Percentiles rank a stretch among this genome's conserved stretches.
These are phyloP conservation scores for Callospermophilus lateralis DNA, from an alignment of 2,113 vertebrate genomes.

Conservation along the genomic window DNA sequence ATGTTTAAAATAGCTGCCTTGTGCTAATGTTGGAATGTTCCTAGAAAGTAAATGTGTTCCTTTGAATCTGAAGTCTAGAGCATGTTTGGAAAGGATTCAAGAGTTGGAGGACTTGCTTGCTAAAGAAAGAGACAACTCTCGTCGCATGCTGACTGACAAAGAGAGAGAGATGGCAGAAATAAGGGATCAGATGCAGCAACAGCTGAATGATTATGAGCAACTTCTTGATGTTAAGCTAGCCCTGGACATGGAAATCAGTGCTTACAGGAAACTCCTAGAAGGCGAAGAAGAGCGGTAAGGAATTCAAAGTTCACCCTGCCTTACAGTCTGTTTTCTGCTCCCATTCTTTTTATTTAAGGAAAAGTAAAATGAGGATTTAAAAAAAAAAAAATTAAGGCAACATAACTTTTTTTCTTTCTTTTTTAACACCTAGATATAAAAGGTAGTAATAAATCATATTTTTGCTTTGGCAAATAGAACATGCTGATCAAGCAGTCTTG, in stretches of 20 bases:
- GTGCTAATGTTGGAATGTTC: background rate
- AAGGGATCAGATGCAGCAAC: constrained; percentile 91
- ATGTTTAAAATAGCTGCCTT: constrained; percentile 54
- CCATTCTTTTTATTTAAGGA: background rate
- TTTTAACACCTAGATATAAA: background rate
- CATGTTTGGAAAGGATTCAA: constrained; percentile 91
- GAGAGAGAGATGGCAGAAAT: constrained; percentile 91
- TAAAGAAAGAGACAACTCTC: constrained; percentile 90
- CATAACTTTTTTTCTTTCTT: constrained; percentile 36
- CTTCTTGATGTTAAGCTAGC: constrained; percentile 96
- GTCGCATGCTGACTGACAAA: constrained; percentile 89
- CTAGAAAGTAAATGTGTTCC: constrained; percentile 10
- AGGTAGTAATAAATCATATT: background rate
- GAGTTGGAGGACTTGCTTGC: constrained; percentile 91
- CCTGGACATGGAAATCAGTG: constrained; percentile 96
- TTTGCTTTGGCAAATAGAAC: background rate
- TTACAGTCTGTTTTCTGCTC: background rate
- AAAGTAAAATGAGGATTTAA: background rate
- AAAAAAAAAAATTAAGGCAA: background rate
- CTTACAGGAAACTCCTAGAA: constrained; percentile 95
- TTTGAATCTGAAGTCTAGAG: constrained; percentile 88
- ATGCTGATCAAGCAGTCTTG: background rate
- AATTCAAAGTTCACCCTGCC: too few relatives aligned
- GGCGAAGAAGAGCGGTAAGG: constrained; percentile 95
- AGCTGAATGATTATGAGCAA: constrained; percentile 93